Percentiles rank a stretch among this genome's conserved stretches.
Evolutionary conservation across 2,797 vertebrate genomes (phyloP).

Genomic region (Pempheris klunzingeri): DNA sequence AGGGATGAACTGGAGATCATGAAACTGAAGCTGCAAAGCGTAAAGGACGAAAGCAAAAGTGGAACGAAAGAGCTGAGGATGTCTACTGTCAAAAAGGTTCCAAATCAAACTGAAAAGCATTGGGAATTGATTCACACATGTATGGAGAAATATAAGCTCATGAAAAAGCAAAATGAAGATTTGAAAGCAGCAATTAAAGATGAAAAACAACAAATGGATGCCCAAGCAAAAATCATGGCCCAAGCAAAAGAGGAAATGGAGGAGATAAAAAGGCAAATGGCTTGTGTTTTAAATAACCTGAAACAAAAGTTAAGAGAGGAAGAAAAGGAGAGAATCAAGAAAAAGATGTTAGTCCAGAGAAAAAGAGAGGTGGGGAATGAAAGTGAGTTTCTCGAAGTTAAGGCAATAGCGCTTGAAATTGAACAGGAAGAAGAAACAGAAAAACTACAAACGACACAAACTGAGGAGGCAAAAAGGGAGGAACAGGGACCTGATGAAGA

Average conservation of each 20-base stretch:
- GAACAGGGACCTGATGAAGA: background rate
- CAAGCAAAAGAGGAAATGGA: conserved; percentile 7
- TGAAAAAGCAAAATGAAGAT: conserved; percentile 11
- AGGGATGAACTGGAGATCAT: conserved; percentile 66
- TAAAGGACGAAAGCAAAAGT: conserved; percentile 22
- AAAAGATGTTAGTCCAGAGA: background rate
- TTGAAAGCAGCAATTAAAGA: conserved; percentile 6
- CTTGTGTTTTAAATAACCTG: conserved; percentile 1
- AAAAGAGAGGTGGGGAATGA: background rate
- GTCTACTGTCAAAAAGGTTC: background rate
- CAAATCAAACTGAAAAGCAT: background rate
- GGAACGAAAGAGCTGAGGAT: background rate
- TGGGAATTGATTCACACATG: conserved; percentile 2
- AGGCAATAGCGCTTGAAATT: background rate
- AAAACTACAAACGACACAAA: background rate
- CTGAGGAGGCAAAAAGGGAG: too few species aligned
- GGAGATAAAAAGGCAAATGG: conserved; percentile 37
- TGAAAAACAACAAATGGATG: conserved; percentile 20
- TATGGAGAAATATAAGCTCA: background rate
- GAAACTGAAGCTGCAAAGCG: conserved; percentile 56
- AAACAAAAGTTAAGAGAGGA: conserved; percentile 9
- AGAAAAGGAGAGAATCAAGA: background rate
- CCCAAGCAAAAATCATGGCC: background rate
- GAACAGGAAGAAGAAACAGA: conserved; percentile 3
- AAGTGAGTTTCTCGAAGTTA: background rate